Base-by-base conservation (phyloP, 2,888 invertebrate genomes). In the Corbicula japonica region DNA sequence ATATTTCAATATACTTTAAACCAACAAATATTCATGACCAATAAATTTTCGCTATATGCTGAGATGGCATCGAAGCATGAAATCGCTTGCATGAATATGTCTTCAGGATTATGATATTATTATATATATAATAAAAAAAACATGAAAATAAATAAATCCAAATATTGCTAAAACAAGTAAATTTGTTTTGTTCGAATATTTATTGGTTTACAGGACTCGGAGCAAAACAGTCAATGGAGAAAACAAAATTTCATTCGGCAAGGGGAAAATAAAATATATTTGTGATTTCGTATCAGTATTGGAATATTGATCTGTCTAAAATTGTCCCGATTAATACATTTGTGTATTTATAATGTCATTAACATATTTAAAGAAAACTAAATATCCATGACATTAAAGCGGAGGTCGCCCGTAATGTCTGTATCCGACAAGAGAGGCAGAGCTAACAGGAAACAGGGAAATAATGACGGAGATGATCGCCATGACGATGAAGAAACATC, bases 401-500 rank as follows among this genome's bases (percentile, higher is more conserved):
- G 76, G 76, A 38, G 83, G 83, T 65, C 48, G 23, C 5, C 76
- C 83, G 35, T 70, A 65, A 62, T 79, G 65, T 56, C 58, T 61
- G 18, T 80, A 81, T 3, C 79, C 80, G 52, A 84, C 66, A 8
- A 79, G 76, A 0, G 82, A 62, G 0, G 87, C 88, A 10, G 82
- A 71, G 10, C 86, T 79, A 2, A 82, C 73, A 0, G 89, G 89
- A 23, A 88, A 76, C 28, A 90, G 75, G 41, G 88, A 87, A 23
- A 89, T 61, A 41, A 90, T 76, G 38, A 89, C 83, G 58, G 87
- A 88, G 30, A 83, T 56, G 8, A 89, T 50, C 0, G 88, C 90
- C 81, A 90, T 86, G 44, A 88, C 75, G 54, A 89, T 81, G 52
- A 89, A 86, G 69, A 89, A 84, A 56, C 88, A 86, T 6, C 88